phyloP scores from a whole-genome alignment of 2,797 vertebrate genomes.

The Percopsis omiscomaycus region DNA sequence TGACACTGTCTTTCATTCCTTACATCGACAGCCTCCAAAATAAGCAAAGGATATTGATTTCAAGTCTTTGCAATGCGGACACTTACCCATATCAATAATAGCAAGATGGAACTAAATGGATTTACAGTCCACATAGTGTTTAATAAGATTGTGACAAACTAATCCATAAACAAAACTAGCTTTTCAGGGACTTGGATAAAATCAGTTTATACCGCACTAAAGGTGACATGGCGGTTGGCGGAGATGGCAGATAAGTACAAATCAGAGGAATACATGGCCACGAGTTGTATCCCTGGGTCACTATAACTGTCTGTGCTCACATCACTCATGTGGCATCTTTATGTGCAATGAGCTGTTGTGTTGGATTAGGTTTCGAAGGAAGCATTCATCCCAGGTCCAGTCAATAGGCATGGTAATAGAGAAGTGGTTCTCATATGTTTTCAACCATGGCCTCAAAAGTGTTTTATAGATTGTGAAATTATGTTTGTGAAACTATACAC shows the following conservation, averaged over 20 bases:
- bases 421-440: too few species aligned
- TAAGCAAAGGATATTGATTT: constrained; percentile 42
- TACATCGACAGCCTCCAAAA: constrained; percentile 22
- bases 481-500: too few species aligned
- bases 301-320: constrained; percentile 66
- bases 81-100: constrained; percentile 23
- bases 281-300: constrained; percentile 70
- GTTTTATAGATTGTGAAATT: too few species aligned
- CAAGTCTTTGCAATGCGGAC: constrained; percentile 36
- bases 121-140: background rate
- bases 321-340: constrained; percentile 70
- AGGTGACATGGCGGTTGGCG: constrained; percentile 29
- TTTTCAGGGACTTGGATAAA: constrained; percentile 40
- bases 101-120: constrained; percentile 18
- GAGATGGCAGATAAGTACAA: constrained; percentile 51
- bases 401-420: constrained; percentile 18
- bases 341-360: constrained; percentile 70
- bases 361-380: constrained; percentile 70
- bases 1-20: constrained; percentile 19
- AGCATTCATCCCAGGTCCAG: constrained; percentile 38
- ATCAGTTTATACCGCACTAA: constrained; percentile 15
- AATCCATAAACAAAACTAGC: constrained; percentile 1
- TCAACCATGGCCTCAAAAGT: too few species aligned
- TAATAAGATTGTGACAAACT: background rate
- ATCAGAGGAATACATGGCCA: constrained; percentile 56